phyloP scores from a whole-genome alignment of 2,113 vertebrate species.

The Gasterosteus aculeatus region DNA sequence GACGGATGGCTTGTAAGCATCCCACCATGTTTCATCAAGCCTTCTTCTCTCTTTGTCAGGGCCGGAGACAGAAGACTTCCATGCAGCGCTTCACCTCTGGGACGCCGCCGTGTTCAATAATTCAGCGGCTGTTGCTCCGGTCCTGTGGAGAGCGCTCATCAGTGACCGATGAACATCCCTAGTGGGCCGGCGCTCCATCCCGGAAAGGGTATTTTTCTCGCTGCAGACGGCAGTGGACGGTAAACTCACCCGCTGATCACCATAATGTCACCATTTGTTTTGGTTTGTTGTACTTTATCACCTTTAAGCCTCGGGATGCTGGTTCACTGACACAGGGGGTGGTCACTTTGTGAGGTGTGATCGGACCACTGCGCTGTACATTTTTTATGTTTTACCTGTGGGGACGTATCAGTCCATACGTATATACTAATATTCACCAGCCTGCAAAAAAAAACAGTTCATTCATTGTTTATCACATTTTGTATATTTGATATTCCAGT shows the following conservation, averaged over 20 bases:
- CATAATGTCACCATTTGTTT: not conserved
- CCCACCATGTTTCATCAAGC: constrained; percentile 72
- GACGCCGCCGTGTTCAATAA: constrained; percentile 70
- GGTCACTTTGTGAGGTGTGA: not conserved
- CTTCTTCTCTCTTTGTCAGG: constrained; percentile 60
- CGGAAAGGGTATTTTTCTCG: constrained; percentile 3
- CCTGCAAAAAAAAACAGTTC: too few species aligned
- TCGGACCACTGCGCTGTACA: not conserved
- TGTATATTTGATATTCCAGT: too few species aligned
- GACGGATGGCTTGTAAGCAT: constrained; percentile 74
- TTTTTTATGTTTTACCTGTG: not conserved
- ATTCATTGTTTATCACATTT: too few species aligned
- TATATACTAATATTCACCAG: too few species aligned
- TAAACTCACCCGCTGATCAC: constrained; percentile 37
- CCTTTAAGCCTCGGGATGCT: not conserved
- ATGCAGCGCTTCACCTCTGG: constrained; percentile 60
- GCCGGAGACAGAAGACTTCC: constrained; percentile 71
- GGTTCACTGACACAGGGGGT: not conserved
- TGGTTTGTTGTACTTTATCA: not conserved
- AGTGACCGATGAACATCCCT: constrained; percentile 67
- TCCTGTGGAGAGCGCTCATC: constrained; percentile 70
- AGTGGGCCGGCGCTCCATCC: constrained; percentile 14
- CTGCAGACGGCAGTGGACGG: not conserved
- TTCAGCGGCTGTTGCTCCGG: constrained; percentile 73
- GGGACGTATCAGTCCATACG: too few species aligned